Evolutionary conservation across 2,888 invertebrate species (phyloP).

Genomic region (Orchestes rusci): DNA sequence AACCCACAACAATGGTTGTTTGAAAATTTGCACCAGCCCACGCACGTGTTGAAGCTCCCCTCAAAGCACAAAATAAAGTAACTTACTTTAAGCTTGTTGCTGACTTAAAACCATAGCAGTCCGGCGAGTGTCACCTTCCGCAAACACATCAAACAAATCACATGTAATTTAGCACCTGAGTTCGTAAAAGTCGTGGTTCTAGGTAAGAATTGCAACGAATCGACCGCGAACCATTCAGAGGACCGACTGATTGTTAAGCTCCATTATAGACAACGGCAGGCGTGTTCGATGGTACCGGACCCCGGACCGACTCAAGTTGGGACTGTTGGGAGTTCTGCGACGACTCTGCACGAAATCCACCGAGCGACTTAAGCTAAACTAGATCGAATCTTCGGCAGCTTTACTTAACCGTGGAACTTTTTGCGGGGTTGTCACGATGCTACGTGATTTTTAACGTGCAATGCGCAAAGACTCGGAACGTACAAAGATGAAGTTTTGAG

Average conservation of each 20-base stretch:
- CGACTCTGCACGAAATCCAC: constrained; percentile 14
- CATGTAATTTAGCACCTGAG: constrained; percentile 17
- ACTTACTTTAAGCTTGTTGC: constrained; percentile 18
- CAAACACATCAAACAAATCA: constrained; percentile 19
- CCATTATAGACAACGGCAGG: constrained; percentile 15
- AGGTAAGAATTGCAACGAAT: constrained; percentile 8
- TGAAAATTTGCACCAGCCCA: too few relatives aligned
- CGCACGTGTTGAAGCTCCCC: constrained; percentile 18
- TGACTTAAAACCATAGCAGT: constrained; percentile 8
- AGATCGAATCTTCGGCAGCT: constrained; percentile 17
- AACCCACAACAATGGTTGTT: too few relatives aligned
- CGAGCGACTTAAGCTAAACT: constrained; percentile 22
- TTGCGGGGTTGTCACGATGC: constrained; percentile 19
- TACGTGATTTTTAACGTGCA: not conserved
- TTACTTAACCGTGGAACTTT: constrained; percentile 13
- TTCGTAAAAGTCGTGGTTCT: constrained; percentile 12
- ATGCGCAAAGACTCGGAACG: too few relatives aligned
- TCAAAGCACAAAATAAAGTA: constrained; percentile 8
- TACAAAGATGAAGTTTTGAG: too few relatives aligned
- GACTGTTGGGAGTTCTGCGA: constrained; percentile 16
- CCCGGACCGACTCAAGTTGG: constrained; percentile 18
- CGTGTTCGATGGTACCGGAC: constrained; percentile 21
- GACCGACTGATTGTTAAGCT: constrained; percentile 21
- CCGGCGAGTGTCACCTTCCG: constrained; percentile 13
- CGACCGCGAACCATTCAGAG: constrained; percentile 19